Evolutionary conservation across 2,113 vertebrate genomes (phyloP).

Genomic region (Psophia crepitans): DNA sequence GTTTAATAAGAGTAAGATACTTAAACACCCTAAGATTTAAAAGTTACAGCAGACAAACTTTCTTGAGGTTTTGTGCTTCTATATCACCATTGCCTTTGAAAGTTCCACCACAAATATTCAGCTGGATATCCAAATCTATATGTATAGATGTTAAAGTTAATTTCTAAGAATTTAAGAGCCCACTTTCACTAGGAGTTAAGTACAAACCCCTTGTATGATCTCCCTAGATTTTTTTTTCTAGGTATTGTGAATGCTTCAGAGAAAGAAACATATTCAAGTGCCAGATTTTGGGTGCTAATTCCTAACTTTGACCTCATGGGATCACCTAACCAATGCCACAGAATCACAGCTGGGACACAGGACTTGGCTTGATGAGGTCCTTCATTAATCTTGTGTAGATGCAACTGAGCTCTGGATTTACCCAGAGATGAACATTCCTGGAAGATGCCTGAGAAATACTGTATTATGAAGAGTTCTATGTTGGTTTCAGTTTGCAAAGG

Average conservation of each 20-base stretch:
- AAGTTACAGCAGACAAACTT: neutral
- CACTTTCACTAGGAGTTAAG: neutral
- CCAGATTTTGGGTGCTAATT: neutral
- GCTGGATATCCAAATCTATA: neutral
- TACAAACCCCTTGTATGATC: accelerated
- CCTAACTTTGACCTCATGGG: accelerated
- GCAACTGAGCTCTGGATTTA: neutral
- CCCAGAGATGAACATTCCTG: neutral
- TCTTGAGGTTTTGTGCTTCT: neutral
- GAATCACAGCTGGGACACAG: neutral
- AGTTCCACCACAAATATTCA: neutral
- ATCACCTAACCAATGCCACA: accelerated
- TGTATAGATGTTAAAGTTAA: neutral
- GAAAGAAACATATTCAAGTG: neutral
- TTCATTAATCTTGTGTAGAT: neutral
- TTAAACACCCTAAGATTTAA: neutral
- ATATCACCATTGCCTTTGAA: neutral
- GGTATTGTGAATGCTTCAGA: neutral
- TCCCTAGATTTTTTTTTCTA: neutral
- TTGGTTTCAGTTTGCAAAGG: neutral
- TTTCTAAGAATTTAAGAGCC: neutral
- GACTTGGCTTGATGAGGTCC: neutral
- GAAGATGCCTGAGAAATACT: neutral
- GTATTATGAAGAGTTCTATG: neutral
- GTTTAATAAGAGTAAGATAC: neutral